Percentiles rank a stretch among this genome's conserved stretches.
These are phyloP conservation scores for Syngnathus rostellatus DNA, from an alignment of 2,797 vertebrate genomes.

Conservation along the genomic window DNA sequence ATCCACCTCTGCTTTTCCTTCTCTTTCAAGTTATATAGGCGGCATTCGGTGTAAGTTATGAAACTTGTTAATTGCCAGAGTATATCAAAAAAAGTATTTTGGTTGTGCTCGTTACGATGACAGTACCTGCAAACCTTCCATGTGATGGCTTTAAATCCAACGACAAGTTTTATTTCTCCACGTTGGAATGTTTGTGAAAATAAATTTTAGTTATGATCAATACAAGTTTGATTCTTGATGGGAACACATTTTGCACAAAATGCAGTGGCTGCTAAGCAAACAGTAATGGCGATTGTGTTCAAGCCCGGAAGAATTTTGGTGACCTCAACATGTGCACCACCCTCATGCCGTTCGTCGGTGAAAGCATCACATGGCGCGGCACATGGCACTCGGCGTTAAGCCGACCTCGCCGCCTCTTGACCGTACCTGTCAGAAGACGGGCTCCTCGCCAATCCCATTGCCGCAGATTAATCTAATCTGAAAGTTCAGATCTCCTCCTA, in stretches of 20 bases:
- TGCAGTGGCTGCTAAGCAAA: not conserved
- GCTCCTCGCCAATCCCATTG: slow-evolving; percentile 57
- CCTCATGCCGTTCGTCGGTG: slow-evolving; percentile 32
- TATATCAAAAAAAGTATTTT: slow-evolving; percentile 55
- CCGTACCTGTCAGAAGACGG: slow-evolving; percentile 48
- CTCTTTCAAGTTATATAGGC: slow-evolving; percentile 41
- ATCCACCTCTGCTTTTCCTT: slow-evolving; percentile 34
- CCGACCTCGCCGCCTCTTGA: slow-evolving; percentile 35
- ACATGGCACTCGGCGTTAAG: slow-evolving; percentile 40
- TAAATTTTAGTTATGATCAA: not conserved
- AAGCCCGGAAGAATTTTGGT: slow-evolving; percentile 33
- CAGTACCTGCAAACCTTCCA: slow-evolving; percentile 42
- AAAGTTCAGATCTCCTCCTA: slow-evolving; percentile 60
- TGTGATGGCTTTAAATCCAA: slow-evolving; percentile 47
- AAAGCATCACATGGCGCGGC: slow-evolving; percentile 46
- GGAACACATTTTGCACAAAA: not conserved
- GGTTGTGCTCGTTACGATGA: slow-evolving; percentile 39
- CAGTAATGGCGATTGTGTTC: slow-evolving; percentile 30
- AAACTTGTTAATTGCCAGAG: slow-evolving; percentile 52
- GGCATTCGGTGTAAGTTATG: slow-evolving; percentile 41
- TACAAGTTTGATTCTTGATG: slow-evolving; percentile 34
- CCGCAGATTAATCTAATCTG: slow-evolving; percentile 65
- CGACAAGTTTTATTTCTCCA: slow-evolving; percentile 47
- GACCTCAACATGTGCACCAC: slow-evolving; percentile 44
- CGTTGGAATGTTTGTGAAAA: slow-evolving; percentile 49